A percentile compares a stretch with the other conserved stretches of the same genome.
Conservation (phyloP, 2,113 vertebrate species). For the Lanius collurio region DNA sequence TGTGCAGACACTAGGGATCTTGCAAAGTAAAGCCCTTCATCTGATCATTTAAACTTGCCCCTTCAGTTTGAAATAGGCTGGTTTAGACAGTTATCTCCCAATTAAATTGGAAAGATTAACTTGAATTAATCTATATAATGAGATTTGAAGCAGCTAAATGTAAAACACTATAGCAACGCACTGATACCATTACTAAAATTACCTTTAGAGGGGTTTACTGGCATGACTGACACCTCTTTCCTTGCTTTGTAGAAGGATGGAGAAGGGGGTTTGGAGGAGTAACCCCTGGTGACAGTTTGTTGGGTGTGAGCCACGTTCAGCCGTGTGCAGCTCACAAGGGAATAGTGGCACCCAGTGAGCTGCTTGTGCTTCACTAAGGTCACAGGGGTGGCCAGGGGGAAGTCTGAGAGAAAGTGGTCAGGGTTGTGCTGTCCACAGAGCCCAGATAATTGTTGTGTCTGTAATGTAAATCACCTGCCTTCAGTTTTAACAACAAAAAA, state of each 20-base stretch:
- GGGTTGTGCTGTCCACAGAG: not conserved
- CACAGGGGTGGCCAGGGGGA: not conserved
- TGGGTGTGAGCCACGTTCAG: not conserved
- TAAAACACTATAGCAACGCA: not conserved
- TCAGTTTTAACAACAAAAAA: not conserved
- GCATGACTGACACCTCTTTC: not conserved
- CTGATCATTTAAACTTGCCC: not conserved
- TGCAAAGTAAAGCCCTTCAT: not conserved
- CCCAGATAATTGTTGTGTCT: not conserved
- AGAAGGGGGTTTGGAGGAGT: not conserved
- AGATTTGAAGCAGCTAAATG: not conserved
- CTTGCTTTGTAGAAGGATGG: not conserved
- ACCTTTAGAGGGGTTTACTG: not conserved
- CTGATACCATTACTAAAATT: not conserved
- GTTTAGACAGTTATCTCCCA: not conserved
- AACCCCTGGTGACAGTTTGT: not conserved
- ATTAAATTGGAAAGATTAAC: not conserved
- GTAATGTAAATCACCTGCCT: not conserved
- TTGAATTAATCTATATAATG: not conserved
- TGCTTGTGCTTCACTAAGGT: not conserved
- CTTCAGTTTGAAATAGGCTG: not conserved
- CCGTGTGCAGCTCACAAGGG: accelerated
- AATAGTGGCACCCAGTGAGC: not conserved
- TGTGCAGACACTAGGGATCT: not conserved
- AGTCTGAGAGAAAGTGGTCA: not conserved